Base-by-base conservation (phyloP, 1,140 invertebrate genomes). In the Pseudomyrmex sp. region DNA sequence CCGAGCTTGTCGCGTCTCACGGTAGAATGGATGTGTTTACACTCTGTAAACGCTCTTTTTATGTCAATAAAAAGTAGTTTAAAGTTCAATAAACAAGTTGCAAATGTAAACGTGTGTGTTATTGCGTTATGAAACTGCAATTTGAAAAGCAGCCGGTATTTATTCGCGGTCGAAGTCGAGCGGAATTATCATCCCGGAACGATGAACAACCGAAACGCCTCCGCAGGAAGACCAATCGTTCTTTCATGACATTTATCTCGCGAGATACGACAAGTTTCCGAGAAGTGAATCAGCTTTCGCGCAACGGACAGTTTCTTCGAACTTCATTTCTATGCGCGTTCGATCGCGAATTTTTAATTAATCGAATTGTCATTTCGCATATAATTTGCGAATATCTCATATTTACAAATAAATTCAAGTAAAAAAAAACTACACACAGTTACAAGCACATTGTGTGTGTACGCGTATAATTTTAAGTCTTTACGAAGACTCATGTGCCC, bases 281-380 rank as follows among this genome's bases (percentile, higher is more conserved):
- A 61, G 58, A 61, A 73, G n/a, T 59, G 26, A 59, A 59, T 74
- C 58, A 74, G 20, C 46, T 61, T 4, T 61, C 15, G 35, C 18
- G 9, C 5, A 35, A 4, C 56, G 46, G 18, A 15, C 54, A 20
- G 13, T 8, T 73, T 73, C 56, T 1, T 59, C 12, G 35, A 73
- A 73, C 7, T 50, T 13, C 2, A 61, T 61, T 48, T 48, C 35
- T 56, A 15, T 56, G 46, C 4, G 20, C 10, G 48, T 74, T 74
- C 1, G 54, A 69, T 54, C 26, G 50, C 8, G 13, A 12, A 59
- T 46, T 8, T n/a, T 35, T 35, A 35, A 26, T 8, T n/a, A 15
- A 46, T 74, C 18, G 13, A 10, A 48, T 3, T 20, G 9, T 68
- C 10, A 73, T 20, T 73, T 13, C 2, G 13, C 50, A n/a, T 13